Base-by-base conservation (phyloP, 2,797 vertebrate genomes). In the Microctenopoma lineatum region DNA sequence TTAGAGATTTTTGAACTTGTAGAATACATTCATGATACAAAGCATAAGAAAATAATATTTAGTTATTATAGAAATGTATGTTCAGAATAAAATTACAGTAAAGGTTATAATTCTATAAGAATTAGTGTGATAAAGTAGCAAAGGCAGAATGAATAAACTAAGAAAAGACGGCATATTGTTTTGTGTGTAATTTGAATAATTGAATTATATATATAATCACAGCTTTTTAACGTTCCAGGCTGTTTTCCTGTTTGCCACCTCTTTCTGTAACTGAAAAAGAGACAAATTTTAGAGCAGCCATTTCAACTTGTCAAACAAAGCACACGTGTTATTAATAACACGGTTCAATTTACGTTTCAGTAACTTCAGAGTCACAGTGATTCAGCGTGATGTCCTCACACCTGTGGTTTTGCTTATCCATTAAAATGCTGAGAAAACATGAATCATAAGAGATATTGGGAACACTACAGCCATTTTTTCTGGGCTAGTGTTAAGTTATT, bases 151-250 rank as follows among this genome's bases (percentile, higher is more conserved):
- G 21, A 58, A 59, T 27, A 2, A 50, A 9, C 21, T 12, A 39
- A 13, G 8, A 39, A 39, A 13, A 11, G 32, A 9, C 32, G 9
- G 32, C 32, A 3, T 34, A 1, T 34, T 34, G 7, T 34, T 34
- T 8, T 34, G 29, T 32, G 32, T 34, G 32, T 9, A 34, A 34
- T 34, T 34, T 9, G 1, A 8, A 34, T 34, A 34, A 34, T 34
- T 34, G 1, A 34, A 39, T 39, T 39, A 11, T 39, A 38, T 7
- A 21, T 38, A 39, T 39, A 11, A 11, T 42, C 54, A 67, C 54
- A 59, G 53, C 29, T 56, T 71, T 44, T 66, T 57, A 16, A 45
- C 14, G 14, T 9, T 9, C 41, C 36, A 36, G 15, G 9, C 56
- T 8, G 1, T 32, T 59, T 10, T 16, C n/a, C 50, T 52, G 25